Evolutionary conservation across 37 sponge, comb jelly and placozoan genomes (phyloP).

Genomic region (Mnemiopsis leidyi): DNA sequence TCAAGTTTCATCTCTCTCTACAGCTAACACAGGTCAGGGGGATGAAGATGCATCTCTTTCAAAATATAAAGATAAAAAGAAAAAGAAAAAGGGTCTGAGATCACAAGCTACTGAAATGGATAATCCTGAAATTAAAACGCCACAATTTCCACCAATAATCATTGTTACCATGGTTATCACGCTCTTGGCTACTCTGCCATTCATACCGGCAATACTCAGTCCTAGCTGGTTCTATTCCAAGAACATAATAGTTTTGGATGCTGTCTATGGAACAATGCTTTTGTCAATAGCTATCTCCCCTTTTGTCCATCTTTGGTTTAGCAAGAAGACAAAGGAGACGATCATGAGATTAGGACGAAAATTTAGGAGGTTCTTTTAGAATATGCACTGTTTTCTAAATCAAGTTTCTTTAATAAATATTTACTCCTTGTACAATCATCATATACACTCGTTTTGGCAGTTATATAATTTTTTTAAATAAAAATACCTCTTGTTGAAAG

Average conservation of each 20-base stretch:
- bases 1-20: background rate
- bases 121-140: background rate
- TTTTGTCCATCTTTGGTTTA: background rate
- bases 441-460: too few relatives aligned
- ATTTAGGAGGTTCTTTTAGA: background rate
- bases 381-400: background rate
- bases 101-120: background rate
- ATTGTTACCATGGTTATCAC: background rate
- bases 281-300: background rate
- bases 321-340: slow-evolving; percentile 6
- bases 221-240: background rate
- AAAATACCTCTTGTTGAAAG: too few relatives aligned
- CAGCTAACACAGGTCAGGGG: background rate
- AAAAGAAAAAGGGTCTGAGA: background rate
- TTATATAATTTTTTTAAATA: too few relatives aligned
- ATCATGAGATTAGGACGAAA: background rate
- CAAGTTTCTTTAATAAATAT: too few relatives aligned
- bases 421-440: too few relatives aligned
- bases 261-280: background rate
- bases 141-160: background rate
- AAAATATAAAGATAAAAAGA: background rate
- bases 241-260: background rate
- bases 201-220: background rate
- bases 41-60: background rate
- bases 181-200: background rate